Evolutionary conservation across 2,888 invertebrate species (phyloP).

Genomic region (Drosophila anomelani): DNA sequence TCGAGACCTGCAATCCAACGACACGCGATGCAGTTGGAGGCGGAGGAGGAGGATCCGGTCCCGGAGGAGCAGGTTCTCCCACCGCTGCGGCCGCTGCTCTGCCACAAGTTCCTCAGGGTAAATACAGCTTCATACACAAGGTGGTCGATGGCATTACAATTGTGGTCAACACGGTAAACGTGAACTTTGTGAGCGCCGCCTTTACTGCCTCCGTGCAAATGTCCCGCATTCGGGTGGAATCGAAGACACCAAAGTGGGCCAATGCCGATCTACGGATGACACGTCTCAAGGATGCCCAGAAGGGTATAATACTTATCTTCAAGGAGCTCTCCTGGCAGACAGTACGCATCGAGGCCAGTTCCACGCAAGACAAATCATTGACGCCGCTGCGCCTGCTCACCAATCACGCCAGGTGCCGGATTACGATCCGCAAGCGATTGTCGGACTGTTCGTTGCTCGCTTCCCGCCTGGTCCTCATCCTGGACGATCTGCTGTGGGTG

Average conservation of each 20-base stretch:
- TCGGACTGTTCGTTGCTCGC: slow-evolving; percentile 97
- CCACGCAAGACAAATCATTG: slow-evolving; percentile 90
- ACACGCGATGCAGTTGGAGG: slow-evolving; percentile 86
- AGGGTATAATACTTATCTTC: slow-evolving; percentile 96
- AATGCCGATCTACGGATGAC: slow-evolving; percentile 95
- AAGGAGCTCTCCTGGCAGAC: slow-evolving; percentile 99
- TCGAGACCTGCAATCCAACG: slow-evolving; percentile 95
- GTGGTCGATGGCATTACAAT: slow-evolving; percentile 99
- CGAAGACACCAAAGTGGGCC: slow-evolving; percentile 96
- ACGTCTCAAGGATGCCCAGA: slow-evolving; percentile 94
- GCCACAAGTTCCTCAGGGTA: slow-evolving; percentile 87
- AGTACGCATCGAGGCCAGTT: slow-evolving; percentile 96
- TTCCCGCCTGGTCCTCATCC: slow-evolving; percentile 94
- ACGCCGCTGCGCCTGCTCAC: slow-evolving; percentile 96
- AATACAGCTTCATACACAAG: slow-evolving; percentile 95
- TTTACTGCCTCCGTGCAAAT: slow-evolving; percentile 99
- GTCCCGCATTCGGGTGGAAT: slow-evolving; percentile 96
- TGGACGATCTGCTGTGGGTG: slow-evolving; percentile 99
- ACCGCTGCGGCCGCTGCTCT: slow-evolving; percentile 84
- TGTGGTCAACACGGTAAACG: slow-evolving; percentile 96
- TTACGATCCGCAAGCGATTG: slow-evolving; percentile 97
- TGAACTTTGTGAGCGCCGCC: slow-evolving; percentile 96
- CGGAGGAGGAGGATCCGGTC: slow-evolving; percentile 57
- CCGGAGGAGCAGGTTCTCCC: slow-evolving; percentile 36
- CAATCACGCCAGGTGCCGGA: slow-evolving; percentile 96